A percentile compares a stretch with the other conserved stretches of the same genome.
These are phyloP conservation scores for Sebastes itinus DNA, from an alignment of 2,797 vertebrate species.

Conservation along the genomic window DNA sequence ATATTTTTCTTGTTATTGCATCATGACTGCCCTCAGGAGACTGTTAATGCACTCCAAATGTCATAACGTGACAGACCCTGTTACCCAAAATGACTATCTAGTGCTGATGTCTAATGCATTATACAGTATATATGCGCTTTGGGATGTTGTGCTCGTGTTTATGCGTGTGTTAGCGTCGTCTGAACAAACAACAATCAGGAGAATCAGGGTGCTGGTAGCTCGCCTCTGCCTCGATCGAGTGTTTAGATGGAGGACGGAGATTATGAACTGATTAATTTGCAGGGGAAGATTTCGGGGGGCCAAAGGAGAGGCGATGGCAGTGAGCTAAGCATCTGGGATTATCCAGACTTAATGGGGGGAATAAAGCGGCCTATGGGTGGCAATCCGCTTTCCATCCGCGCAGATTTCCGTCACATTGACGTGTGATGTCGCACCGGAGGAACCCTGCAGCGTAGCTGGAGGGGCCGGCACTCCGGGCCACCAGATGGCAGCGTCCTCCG, in stretches of 20 bases:
- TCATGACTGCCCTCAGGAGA: slow-evolving; percentile 36
- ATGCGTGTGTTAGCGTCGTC: not conserved
- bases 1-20: slow-evolving; percentile 34
- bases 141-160: slow-evolving; percentile 20
- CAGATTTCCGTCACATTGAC: slow-evolving; percentile 66
- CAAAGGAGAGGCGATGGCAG: slow-evolving; percentile 63
- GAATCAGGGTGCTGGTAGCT: slow-evolving; percentile 4
- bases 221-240: slow-evolving; percentile 5
- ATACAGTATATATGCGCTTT: slow-evolving; percentile 14
- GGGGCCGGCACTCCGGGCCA: not conserved
- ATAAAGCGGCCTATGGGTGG: slow-evolving; percentile 65
- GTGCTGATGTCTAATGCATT: slow-evolving; percentile 35
- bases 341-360: slow-evolving; percentile 74
- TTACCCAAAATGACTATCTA: slow-evolving; percentile 47
- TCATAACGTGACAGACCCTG: slow-evolving; percentile 41
- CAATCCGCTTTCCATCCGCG: slow-evolving; percentile 64
- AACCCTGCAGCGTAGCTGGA: not conserved
- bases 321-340: slow-evolving; percentile 74
- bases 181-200: slow-evolving; percentile 43
- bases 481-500: not conserved
- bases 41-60: slow-evolving; percentile 57
- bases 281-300: slow-evolving; percentile 57
- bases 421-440: slow-evolving; percentile 40
- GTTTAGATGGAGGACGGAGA: slow-evolving; percentile 51
- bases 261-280: slow-evolving; percentile 75